Percentiles rank a stretch among this genome's conserved stretches.
These are phyloP conservation scores for Leptinotarsa tumamoca DNA, from an alignment of 2,888 invertebrate genomes.

Conservation along the genomic window DNA sequence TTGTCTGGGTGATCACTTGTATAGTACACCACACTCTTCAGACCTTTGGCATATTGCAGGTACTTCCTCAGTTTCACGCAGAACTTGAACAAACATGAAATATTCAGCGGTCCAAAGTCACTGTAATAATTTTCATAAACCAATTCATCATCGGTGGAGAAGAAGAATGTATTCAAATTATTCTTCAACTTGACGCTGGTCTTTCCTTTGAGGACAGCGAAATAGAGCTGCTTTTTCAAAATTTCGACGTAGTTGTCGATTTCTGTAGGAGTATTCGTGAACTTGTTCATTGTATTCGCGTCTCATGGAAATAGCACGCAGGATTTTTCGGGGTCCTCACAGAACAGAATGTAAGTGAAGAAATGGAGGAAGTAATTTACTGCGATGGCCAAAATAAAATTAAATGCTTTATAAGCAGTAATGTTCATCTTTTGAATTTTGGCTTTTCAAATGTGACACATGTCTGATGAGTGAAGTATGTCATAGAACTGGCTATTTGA, in stretches of 20 bases:
- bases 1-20: slow-evolving; percentile 80
- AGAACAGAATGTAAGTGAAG: slow-evolving; percentile 47
- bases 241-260: slow-evolving; percentile 62
- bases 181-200: slow-evolving; percentile 74
- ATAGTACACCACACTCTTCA: slow-evolving; percentile 84
- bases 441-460: slow-evolving; percentile 39
- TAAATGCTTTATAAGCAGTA: slow-evolving; percentile 45
- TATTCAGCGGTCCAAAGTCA: slow-evolving; percentile 91
- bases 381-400: slow-evolving; percentile 50
- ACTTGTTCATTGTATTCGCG: slow-evolving; percentile 55
- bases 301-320: slow-evolving; percentile 58
- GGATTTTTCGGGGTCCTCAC: slow-evolving; percentile 44
- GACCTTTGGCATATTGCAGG: slow-evolving; percentile 74
- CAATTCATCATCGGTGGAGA: slow-evolving; percentile 82
- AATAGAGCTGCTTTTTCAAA: slow-evolving; percentile 73
- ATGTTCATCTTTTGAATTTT: slow-evolving; percentile 54
- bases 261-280: slow-evolving; percentile 50
- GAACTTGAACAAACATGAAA: slow-evolving; percentile 87
- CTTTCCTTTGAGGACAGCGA: slow-evolving; percentile 75
- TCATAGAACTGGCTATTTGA: too few relatives aligned
- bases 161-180: slow-evolving; percentile 79
- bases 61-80: slow-evolving; percentile 82
- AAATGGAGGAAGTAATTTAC: slow-evolving; percentile 53
- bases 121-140: slow-evolving; percentile 87
- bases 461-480: slow-evolving; percentile 4